A percentile compares a stretch with the other conserved stretches of the same genome.
Evolutionary conservation across 2,797 vertebrate genomes (phyloP).

Genomic region (Huso huso): DNA sequence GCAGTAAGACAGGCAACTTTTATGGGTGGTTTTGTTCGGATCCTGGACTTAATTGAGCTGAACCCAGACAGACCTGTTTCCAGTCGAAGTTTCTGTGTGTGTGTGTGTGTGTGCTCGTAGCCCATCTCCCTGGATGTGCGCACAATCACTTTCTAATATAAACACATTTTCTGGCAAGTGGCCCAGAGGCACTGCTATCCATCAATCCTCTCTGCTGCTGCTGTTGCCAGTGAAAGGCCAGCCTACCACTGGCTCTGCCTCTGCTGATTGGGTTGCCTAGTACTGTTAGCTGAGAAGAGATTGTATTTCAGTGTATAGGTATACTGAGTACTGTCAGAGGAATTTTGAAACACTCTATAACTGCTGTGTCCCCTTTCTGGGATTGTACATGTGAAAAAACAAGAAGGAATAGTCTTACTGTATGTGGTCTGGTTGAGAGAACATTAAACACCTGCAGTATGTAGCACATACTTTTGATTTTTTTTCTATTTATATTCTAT

Average conservation of each 20-base stretch:
- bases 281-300: background rate
- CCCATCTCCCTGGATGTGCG: constrained; percentile 45
- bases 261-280: constrained; percentile 8
- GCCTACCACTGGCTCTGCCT: constrained; percentile 8
- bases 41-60: no score
- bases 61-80: background rate
- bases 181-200: constrained; percentile 20
- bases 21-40: no score
- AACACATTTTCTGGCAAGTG: constrained; percentile 27
- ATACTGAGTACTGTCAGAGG: no score
- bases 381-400: no score
- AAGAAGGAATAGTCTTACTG: no score
- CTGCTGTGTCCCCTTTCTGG: no score
- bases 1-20: no score
- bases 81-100: background rate
- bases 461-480: no score
- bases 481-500: no score
- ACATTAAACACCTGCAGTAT: no score
- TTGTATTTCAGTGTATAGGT: background rate
- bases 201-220: constrained; percentile 20
- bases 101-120: constrained; percentile 29
- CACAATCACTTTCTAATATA: constrained; percentile 52
- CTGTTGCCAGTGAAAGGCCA: background rate
- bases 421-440: no score
- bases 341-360: no score